Base-by-base conservation (phyloP, 2,888 invertebrate genomes). In the Patella depressa region DNA sequence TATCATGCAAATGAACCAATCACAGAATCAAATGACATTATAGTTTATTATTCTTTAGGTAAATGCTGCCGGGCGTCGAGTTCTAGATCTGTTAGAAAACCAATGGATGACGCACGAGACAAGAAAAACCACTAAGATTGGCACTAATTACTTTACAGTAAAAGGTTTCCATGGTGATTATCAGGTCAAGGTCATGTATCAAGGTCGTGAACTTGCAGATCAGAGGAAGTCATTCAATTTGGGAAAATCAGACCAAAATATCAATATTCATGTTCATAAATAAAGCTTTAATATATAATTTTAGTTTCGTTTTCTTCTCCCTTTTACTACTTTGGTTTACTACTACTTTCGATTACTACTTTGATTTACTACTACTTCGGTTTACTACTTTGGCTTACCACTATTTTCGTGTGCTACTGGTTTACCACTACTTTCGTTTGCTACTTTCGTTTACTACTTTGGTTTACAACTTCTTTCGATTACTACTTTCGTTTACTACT, bases 131-230 rank as follows among this genome's bases (percentile, higher is more conserved):
- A 45, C 53, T 15, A 57, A 77, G 69, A 29, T 77, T 34, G 73
- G 77, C 53, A 74, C 79, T 73, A 76, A 59, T 19, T 34, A 53
- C 54, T 75, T 76, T 45, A 59, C 17, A 17, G 59, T 78, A 4
- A 29, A 74, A n/a, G 80, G 80, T 74, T 80, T 78, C 73, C 71
- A 73, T 53, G 80, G 80, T 19, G 78, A 78, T n/a, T 80, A 80
- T 73, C 71, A 76, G 65, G 57, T 80, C 71, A 75, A 73, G n/a
- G 78, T 80, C 7, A 74, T 69, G 17, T 74, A 78, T 71, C 55
- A 80, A 24, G 76, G 78, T 15, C 70, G 70, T 19, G 75, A 75
- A 71, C 19, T 74, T 29, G 17, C 29, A 15, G 59, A 59, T 65
- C 65, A 65, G 59, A 45, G 24, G 19, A 34, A 74, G 19, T 17